Evolutionary conservation across 2,113 vertebrate species (phyloP).

Genomic region (Myotis davidii): DNA sequence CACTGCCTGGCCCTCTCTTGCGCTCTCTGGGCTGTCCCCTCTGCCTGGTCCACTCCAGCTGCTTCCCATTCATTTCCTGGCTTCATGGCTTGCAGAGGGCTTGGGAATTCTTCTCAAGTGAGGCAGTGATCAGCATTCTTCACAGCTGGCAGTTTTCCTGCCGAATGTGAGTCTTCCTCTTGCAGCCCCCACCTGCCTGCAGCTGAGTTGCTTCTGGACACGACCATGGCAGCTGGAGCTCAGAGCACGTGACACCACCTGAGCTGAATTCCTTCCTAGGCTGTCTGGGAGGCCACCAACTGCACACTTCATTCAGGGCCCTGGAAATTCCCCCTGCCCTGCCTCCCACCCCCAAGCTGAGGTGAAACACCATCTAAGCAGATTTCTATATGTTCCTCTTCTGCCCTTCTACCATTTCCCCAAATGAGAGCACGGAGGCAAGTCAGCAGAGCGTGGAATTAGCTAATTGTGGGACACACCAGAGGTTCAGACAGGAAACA

Average conservation of each 20-base stretch:
- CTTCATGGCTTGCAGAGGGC: neutral
- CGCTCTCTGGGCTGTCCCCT: neutral
- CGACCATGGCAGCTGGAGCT: neutral
- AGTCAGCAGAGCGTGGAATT: conserved; percentile 5
- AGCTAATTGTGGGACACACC: conserved; percentile 37
- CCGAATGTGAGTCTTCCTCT: neutral
- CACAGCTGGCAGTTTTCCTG: conserved; percentile 48
- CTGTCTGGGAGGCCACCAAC: neutral
- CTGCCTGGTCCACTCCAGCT: conserved; percentile 50
- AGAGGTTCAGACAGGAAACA: conserved; percentile 20
- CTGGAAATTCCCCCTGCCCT: neutral
- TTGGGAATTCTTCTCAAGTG: conserved; percentile 44
- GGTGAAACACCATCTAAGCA: neutral
- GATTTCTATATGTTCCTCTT: neutral
- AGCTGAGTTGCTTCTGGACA: neutral
- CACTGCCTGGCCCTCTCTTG: neutral
- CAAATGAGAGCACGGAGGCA: neutral
- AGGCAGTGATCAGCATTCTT: conserved; percentile 1
- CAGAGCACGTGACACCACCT: neutral
- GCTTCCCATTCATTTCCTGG: conserved; percentile 66
- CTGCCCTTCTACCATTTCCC: neutral
- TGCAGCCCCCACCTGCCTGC: neutral
- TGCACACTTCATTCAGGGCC: neutral
- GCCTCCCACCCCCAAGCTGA: neutral
- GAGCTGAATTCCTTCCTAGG: neutral